Percentiles rank a stretch among this genome's conserved stretches.
Evolutionary conservation across 2,888 invertebrate species (phyloP).

Genomic region (Mesodorylaimus sp.): DNA sequence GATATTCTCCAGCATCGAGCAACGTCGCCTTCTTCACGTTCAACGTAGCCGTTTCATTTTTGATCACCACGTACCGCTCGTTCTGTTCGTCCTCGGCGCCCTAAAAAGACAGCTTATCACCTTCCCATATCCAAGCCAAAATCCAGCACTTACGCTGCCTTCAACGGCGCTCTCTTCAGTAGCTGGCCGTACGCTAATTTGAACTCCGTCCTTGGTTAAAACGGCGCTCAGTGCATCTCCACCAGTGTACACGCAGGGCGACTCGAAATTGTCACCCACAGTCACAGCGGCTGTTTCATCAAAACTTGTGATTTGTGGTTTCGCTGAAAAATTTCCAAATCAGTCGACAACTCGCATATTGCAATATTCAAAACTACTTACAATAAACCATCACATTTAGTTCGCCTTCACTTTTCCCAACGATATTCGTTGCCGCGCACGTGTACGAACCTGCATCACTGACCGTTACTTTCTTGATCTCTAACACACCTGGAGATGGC

Average conservation of each 20-base stretch:
- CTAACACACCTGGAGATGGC: background rate
- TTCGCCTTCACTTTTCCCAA: background rate
- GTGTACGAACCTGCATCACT: constrained; percentile 1
- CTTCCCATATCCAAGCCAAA: too few species aligned
- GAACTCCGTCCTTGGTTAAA: background rate
- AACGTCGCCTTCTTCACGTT: constrained; percentile 14
- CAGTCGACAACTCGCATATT: background rate
- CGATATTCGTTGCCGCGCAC: background rate
- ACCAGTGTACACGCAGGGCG: constrained; percentile 15
- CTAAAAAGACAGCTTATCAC: background rate
- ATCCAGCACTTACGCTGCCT: background rate
- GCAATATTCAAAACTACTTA: background rate
- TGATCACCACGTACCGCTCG: constrained; percentile 11
- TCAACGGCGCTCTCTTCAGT: background rate
- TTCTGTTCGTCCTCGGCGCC: constrained; percentile 4
- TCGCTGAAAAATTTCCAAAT: background rate
- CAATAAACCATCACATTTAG: background rate
- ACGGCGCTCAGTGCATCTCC: constrained; percentile 12
- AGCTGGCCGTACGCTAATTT: background rate
- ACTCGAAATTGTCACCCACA: constrained; percentile 15
- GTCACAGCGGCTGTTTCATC: constrained; percentile 13
- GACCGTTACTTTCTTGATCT: background rate
- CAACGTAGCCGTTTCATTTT: constrained; percentile 15
- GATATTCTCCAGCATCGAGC: constrained; percentile 19
- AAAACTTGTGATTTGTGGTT: background rate